phyloP scores from a whole-genome alignment of 2,797 vertebrate species.

The Hydrophis major region DNA sequence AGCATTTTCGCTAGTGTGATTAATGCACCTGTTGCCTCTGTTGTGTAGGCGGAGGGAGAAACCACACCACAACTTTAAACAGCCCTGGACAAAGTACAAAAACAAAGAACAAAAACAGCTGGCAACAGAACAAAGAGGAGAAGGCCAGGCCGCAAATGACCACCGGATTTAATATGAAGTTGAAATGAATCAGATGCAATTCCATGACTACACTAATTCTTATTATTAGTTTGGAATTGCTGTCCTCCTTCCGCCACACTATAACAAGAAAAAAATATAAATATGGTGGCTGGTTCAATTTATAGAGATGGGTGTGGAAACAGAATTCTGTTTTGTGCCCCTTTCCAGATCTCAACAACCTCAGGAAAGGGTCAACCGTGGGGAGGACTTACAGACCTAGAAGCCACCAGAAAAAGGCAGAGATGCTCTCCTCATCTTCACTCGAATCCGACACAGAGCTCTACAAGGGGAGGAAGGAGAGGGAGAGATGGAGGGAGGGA shows the following conservation, averaged over 20 bases:
- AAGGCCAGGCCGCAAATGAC: neutral
- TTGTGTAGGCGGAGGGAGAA: neutral
- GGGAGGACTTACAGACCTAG: constrained; percentile 75
- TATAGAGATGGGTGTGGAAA: neutral
- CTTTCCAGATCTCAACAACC: neutral
- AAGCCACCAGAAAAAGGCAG: constrained; percentile 85
- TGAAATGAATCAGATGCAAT: neutral
- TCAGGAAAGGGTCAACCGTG: neutral
- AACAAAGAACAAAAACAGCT: neutral
- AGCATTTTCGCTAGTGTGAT: neutral
- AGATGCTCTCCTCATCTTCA: constrained; percentile 74
- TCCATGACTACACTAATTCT: neutral
- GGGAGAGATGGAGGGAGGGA: neutral
- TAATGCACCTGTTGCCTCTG: neutral
- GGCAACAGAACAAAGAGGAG: neutral
- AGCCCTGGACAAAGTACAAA: neutral
- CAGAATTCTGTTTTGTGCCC: neutral
- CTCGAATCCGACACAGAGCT: constrained; percentile 67
- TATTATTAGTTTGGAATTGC: neutral
- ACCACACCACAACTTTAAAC: neutral
- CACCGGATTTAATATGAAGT: neutral
- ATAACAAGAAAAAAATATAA: no score
- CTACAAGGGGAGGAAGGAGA: constrained; percentile 46
- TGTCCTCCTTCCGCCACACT: neutral
- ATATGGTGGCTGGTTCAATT: neutral